phyloP scores from a whole-genome alignment of 2,113 vertebrate species.

The Perca schrenkii region DNA sequence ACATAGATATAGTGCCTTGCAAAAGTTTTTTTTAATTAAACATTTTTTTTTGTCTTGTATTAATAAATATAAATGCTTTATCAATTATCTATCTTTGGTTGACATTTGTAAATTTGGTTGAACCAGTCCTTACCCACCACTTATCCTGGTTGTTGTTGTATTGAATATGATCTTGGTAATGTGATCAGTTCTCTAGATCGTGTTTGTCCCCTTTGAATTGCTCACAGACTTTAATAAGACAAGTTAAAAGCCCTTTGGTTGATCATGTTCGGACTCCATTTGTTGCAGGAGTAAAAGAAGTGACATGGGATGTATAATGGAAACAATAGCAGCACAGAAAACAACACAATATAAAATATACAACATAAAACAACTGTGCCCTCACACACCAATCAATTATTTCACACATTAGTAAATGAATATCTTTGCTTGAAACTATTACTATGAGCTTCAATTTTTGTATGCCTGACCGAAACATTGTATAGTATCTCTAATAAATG shows the following conservation, averaged over 20 bases:
- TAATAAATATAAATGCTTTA: neutral
- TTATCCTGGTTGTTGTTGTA: neutral
- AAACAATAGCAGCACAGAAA: neutral
- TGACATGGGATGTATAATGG: neutral
- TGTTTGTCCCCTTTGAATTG: too few species aligned
- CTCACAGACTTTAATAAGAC: too few species aligned
- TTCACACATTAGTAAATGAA: neutral
- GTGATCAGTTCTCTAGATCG: too few species aligned
- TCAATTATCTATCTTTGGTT: neutral
- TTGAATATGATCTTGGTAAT: too few species aligned
- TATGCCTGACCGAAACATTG: too few species aligned
- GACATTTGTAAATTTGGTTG: neutral
- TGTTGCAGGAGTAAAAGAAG: neutral
- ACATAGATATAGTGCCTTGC: too few species aligned
- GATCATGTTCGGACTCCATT: too few species aligned
- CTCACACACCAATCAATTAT: neutral
- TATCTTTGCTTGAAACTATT: too few species aligned
- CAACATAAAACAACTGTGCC: neutral
- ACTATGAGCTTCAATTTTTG: too few species aligned
- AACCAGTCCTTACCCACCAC: neutral
- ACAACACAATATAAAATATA: neutral
- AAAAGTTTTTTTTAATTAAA: slow-evolving; percentile 16
- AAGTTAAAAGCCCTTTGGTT: too few species aligned
- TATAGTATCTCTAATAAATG: too few species aligned
- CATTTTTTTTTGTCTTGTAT: neutral